A percentile compares a stretch with the other conserved stretches of the same genome.
Evolutionary conservation across 2,113 vertebrate species (phyloP).

Genomic region (Epinephelus cyanopodus): DNA sequence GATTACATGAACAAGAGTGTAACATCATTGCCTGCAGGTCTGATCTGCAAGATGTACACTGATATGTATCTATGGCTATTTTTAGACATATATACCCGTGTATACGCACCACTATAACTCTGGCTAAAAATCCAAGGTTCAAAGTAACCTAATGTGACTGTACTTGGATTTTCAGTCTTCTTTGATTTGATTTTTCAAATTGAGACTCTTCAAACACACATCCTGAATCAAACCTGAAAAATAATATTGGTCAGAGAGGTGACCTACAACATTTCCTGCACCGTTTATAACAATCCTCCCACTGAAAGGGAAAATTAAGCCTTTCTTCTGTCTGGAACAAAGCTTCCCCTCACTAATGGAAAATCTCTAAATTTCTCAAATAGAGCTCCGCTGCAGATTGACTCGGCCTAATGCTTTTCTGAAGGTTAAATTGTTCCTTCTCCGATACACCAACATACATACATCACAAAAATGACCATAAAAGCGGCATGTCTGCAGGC

Average conservation of each 20-base stretch:
- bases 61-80: conserved; percentile 12
- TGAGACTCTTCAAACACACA: conserved; percentile 3
- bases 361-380: conserved; percentile 38
- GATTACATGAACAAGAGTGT: conserved; percentile 7
- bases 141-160: neutral
- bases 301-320: conserved; percentile 29
- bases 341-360: conserved; percentile 42
- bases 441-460: neutral
- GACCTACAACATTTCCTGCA: conserved; percentile 29
- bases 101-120: neutral
- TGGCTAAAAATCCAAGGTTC: neutral
- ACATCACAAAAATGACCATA: conserved; percentile 2
- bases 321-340: conserved; percentile 41
- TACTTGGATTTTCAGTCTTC: neutral
- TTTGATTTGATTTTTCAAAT: conserved; percentile 23
- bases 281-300: conserved; percentile 22
- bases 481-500: neutral
- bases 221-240: conserved; percentile 23
- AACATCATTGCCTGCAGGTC: neutral
- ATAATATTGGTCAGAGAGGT: conserved; percentile 18
- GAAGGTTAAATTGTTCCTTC: conserved; percentile 11
- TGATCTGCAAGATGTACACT: conserved; percentile 6
- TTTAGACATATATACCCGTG: neutral
- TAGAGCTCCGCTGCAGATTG: neutral
- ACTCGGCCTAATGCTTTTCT: conserved; percentile 20